These are phyloP conservation scores for Eulemur albifrons DNA, from an alignment of 2,797 vertebrate species.

Conservation along the genomic window DNA sequence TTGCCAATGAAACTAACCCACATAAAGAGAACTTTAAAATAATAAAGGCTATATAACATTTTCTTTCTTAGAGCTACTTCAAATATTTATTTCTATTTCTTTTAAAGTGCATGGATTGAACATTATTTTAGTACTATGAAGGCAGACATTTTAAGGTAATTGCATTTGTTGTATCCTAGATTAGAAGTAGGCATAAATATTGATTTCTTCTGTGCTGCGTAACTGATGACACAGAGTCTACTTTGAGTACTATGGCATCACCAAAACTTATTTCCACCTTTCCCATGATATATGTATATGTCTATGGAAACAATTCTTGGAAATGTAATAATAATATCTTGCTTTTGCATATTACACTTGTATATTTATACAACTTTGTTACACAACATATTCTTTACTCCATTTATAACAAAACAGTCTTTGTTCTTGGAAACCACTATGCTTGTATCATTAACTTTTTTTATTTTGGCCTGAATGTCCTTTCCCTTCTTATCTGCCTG, in stretches of 20 bases:
- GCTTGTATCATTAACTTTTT: neutral
- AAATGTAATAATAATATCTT: slow-evolving; percentile 31
- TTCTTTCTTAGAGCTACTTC: slow-evolving; percentile 51
- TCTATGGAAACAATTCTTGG: neutral
- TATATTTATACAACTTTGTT: slow-evolving; percentile 20
- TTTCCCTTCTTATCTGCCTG: neutral
- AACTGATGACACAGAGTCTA: slow-evolving; percentile 27
- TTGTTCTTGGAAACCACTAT: slow-evolving; percentile 11
- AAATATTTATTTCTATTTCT: slow-evolving; percentile 68
- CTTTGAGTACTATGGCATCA: neutral
- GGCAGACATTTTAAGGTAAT: slow-evolving; percentile 65
- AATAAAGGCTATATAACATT: neutral
- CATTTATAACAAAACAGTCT: neutral
- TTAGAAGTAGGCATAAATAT: slow-evolving; percentile 50
- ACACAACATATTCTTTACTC: neutral
- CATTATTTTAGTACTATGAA: slow-evolving; percentile 43
- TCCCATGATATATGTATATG: neutral
- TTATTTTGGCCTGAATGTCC: neutral
- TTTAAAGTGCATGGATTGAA: slow-evolving; percentile 43
- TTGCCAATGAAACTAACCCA: neutral
- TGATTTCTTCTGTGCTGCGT: slow-evolving; percentile 44
- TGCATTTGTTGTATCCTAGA: slow-evolving; percentile 49
- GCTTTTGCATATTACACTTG: slow-evolving; percentile 29
- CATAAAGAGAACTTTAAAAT: slow-evolving; percentile 42
- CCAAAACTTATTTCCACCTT: slow-evolving; percentile 45